A percentile compares a stretch with the other conserved stretches of the same genome.
Conservation (phyloP, 2,888 invertebrate genomes). For the Pseudococcus viburni region DNA sequence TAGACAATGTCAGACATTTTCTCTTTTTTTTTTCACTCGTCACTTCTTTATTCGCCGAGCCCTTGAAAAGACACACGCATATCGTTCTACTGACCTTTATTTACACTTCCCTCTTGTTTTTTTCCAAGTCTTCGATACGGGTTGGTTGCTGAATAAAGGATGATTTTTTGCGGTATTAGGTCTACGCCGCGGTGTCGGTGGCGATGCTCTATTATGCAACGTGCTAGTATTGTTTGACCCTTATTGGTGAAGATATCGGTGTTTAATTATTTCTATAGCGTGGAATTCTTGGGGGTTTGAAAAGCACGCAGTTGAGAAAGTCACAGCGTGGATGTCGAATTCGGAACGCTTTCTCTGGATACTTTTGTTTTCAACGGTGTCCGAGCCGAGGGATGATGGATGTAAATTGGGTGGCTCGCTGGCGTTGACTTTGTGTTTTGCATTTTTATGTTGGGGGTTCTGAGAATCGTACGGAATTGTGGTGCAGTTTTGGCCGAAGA, state of each 20-base stretch:
- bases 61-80: slow-evolving; percentile 34
- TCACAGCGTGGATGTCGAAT: neutral
- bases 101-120: slow-evolving; percentile 29
- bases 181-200: neutral
- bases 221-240: neutral
- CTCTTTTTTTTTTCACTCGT: neutral
- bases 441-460: neutral
- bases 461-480: neutral
- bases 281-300: neutral
- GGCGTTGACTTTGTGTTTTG: neutral
- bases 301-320: neutral
- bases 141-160: slow-evolving; percentile 11
- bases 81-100: slow-evolving; percentile 60
- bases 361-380: slow-evolving; percentile 31
- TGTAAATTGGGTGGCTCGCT: neutral
- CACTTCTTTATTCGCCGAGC: neutral
- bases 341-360: slow-evolving; percentile 53
- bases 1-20: slow-evolving; percentile 45
- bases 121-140: neutral
- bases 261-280: neutral
- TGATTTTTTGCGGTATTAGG: slow-evolving; percentile 18
- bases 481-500: neutral
- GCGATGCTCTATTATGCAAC: neutral
- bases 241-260: neutral
- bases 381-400: neutral